Conservation (phyloP, 2,113 vertebrate genomes). For the Vireo altiloquus region DNA sequence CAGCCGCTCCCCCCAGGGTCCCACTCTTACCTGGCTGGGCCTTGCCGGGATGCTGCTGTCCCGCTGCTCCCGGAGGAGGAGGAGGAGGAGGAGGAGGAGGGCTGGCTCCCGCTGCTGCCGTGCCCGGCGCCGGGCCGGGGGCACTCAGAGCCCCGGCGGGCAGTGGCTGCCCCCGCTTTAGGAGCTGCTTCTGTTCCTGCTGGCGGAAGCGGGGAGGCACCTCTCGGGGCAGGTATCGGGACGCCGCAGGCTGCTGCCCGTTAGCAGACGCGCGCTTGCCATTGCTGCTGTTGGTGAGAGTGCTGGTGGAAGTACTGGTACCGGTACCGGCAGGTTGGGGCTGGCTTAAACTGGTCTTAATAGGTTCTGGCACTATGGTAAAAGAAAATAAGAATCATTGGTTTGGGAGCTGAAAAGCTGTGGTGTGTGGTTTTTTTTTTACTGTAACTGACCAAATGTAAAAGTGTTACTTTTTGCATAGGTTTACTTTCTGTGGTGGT, state of each 20-base stretch:
- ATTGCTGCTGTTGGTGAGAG: slow-evolving; percentile 87
- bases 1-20: rapidly evolving
- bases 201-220: slow-evolving; percentile 97
- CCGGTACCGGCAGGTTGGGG: slow-evolving; percentile 86
- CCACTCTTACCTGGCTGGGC: slow-evolving; percentile 79
- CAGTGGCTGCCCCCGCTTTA: slow-evolving; percentile 95
- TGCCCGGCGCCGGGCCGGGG: slow-evolving; percentile 68
- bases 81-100: slow-evolving; percentile 72
- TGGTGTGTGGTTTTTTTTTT: too few species aligned
- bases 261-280: slow-evolving; percentile 85
- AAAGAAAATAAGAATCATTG: neutral
- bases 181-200: slow-evolving; percentile 97
- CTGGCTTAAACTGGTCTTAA: slow-evolving; percentile 90
- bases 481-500: neutral
- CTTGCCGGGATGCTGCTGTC: slow-evolving; percentile 78
- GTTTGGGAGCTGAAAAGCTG: neutral
- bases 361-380: slow-evolving; percentile 90
- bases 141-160: slow-evolving; percentile 80
- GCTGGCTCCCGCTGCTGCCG: slow-evolving; percentile 74
- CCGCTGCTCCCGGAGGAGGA: slow-evolving; percentile 65
- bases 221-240: slow-evolving; percentile 94
- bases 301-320: slow-evolving; percentile 85
- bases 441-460: neutral
- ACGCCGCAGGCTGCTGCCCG: slow-evolving; percentile 82
- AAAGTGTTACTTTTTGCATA: neutral